Evolutionary conservation across 2,797 vertebrate species (phyloP).

Genomic region (Taeniopygia guttata): DNA sequence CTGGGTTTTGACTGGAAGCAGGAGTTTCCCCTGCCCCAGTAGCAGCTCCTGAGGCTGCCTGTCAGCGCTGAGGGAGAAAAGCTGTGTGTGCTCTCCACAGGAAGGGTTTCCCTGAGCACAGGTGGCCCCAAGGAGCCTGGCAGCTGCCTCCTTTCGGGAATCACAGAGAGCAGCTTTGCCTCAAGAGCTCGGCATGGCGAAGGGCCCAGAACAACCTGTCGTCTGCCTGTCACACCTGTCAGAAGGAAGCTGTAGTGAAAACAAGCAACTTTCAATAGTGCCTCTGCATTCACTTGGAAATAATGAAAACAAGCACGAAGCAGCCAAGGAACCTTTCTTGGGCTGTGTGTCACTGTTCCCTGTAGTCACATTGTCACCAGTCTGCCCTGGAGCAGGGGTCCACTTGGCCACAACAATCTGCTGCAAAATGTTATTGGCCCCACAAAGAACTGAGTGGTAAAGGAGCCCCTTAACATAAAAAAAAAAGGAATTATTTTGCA

Average conservation of each 20-base stretch:
- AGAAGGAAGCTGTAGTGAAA: not conserved
- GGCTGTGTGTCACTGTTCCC: not conserved
- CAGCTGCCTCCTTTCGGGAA: not conserved
- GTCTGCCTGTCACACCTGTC: not conserved
- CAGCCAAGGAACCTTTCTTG: not conserved
- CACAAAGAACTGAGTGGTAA: not conserved
- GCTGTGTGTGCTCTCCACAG: not conserved
- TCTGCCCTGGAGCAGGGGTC: not conserved
- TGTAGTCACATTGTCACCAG: not conserved
- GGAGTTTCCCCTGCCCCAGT: accelerated
- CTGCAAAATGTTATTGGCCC: not conserved
- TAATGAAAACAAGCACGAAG: not conserved
- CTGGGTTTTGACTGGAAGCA: not conserved
- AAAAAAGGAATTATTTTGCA: not conserved
- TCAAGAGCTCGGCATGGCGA: not conserved
- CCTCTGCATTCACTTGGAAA: not conserved
- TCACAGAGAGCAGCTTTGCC: not conserved
- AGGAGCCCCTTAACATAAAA: not conserved
- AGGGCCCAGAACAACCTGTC: not conserved
- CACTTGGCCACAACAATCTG: not conserved
- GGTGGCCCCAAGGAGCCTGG: not conserved
- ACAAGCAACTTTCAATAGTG: not conserved
- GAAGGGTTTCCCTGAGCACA: not conserved
- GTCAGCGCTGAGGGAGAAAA: not conserved
- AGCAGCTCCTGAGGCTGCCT: not conserved